Evolutionary conservation across 1,140 invertebrate genomes (phyloP).

Genomic region (Heliconius hermathena): DNA sequence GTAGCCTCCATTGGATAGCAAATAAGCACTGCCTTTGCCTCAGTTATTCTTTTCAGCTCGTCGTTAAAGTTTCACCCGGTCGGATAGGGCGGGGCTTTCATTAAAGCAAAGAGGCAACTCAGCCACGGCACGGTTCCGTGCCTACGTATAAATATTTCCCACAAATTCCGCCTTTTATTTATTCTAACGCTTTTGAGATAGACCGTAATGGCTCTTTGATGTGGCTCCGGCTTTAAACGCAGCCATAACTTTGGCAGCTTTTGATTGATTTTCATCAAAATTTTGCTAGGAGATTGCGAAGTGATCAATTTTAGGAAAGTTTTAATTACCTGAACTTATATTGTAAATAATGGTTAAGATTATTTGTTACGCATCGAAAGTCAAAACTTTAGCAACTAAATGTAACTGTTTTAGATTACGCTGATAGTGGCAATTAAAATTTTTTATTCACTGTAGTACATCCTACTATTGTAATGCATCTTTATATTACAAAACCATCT

Average conservation of each 20-base stretch:
- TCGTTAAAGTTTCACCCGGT: constrained; percentile 65
- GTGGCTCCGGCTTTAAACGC: constrained; percentile 58
- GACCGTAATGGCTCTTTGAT: constrained; percentile 78
- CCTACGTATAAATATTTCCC: constrained; percentile 71
- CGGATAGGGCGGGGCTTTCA: constrained; percentile 65
- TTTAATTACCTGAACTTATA: constrained; percentile 37
- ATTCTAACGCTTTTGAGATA: constrained; percentile 75
- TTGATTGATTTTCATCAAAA: constrained; percentile 73
- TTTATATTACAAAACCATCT: too few relatives aligned
- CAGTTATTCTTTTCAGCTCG: constrained; percentile 59
- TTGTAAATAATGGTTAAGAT: background rate
- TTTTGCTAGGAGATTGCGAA: constrained; percentile 51
- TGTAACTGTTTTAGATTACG: too few relatives aligned
- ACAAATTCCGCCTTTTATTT: constrained; percentile 74
- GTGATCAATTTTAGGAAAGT: constrained; percentile 46
- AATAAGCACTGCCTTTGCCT: constrained; percentile 45
- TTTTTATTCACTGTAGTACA: too few relatives aligned
- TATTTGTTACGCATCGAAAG: too few relatives aligned
- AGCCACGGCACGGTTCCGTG: constrained; percentile 52
- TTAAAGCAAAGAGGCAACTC: constrained; percentile 72
- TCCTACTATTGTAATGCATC: too few relatives aligned
- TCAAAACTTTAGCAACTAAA: too few relatives aligned
- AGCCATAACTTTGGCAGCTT: constrained; percentile 67
- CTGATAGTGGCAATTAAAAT: too few relatives aligned
- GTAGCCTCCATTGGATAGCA: constrained; percentile 35